Conservation (phyloP, 2,113 vertebrate species). For the Lota lota region DNA sequence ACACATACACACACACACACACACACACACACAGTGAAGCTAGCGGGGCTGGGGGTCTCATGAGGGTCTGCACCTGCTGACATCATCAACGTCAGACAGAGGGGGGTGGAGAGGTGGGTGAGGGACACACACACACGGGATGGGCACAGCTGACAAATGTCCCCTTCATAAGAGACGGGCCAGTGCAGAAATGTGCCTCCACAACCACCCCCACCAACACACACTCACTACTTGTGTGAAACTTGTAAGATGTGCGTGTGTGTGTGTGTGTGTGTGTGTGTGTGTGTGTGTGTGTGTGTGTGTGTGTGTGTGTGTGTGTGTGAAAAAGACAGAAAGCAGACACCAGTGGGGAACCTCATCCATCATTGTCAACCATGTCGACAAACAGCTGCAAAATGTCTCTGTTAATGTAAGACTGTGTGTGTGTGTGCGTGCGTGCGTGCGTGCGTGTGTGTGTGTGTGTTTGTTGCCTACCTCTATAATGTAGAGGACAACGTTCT, state of each 20-base stretch:
- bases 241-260: conserved; percentile 3
- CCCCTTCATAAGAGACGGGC: conserved; percentile 43
- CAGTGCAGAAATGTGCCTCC: conserved; percentile 30
- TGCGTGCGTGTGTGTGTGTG: conserved; percentile 30
- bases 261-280: conserved; percentile 18
- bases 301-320: conserved; percentile 33
- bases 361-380: conserved; percentile 71
- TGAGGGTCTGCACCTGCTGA: conserved; percentile 69
- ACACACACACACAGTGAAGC: conserved; percentile 7
- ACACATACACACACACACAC: conserved; percentile 25
- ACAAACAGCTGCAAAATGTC: conserved; percentile 76
- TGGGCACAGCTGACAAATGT: conserved; percentile 69
- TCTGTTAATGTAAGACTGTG: conserved; percentile 61
- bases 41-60: conserved; percentile 31
- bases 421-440: conserved; percentile 38
- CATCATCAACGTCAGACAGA: conserved; percentile 61
- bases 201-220: conserved; percentile 28
- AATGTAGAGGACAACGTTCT: conserved; percentile 98
- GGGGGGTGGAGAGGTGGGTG: background rate
- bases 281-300: conserved; percentile 27
- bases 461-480: conserved; percentile 85
- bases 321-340: conserved; percentile 71
- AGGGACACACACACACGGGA: conserved; percentile 1
- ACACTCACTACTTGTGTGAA: too few species aligned
- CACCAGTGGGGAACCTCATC: conserved; percentile 69